A percentile compares a stretch with the other conserved stretches of the same genome.
Evolutionary conservation across 1,140 invertebrate species (phyloP).

Genomic region (Drosophila albomicans): DNA sequence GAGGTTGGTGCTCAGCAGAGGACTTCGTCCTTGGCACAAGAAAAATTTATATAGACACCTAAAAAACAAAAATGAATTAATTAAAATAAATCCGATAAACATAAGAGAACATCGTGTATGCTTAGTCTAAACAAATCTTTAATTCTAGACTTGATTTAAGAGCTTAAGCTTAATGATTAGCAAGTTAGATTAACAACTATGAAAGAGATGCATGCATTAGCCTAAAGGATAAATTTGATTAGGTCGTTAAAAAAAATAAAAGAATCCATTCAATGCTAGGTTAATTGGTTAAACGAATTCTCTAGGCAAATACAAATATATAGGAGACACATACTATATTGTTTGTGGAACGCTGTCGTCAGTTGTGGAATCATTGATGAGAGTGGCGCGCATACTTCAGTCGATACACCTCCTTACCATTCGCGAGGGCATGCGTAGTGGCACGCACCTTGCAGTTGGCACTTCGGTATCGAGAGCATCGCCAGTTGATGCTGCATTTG

Average conservation of each 20-base stretch:
- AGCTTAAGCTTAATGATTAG: constrained; percentile 1
- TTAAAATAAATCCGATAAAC: too few relatives aligned
- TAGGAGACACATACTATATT: neutral
- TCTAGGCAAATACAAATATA: neutral
- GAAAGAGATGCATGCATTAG: constrained; percentile 21
- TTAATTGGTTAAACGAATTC: neutral
- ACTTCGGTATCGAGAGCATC: constrained; percentile 76
- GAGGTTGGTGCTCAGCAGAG: too few relatives aligned
- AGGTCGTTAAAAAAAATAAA: neutral
- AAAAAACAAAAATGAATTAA: neutral
- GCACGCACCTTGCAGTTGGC: constrained; percentile 79
- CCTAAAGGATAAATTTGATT: constrained; percentile 1
- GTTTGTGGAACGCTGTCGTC: neutral
- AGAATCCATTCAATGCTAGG: neutral
- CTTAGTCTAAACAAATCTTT: too few relatives aligned
- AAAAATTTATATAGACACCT: too few relatives aligned
- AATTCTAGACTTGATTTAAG: too few relatives aligned
- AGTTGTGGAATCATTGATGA: constrained; percentile 45
- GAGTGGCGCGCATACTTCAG: constrained; percentile 69
- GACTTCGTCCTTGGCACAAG: too few relatives aligned
- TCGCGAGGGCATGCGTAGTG: constrained; percentile 66
- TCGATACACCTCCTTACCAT: constrained; percentile 67
- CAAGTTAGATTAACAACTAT: neutral
- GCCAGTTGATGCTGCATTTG: constrained; percentile 81
- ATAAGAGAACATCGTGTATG: too few relatives aligned